Conservation (phyloP, 2,113 vertebrate genomes). For the Recurvirostra avosetta region DNA sequence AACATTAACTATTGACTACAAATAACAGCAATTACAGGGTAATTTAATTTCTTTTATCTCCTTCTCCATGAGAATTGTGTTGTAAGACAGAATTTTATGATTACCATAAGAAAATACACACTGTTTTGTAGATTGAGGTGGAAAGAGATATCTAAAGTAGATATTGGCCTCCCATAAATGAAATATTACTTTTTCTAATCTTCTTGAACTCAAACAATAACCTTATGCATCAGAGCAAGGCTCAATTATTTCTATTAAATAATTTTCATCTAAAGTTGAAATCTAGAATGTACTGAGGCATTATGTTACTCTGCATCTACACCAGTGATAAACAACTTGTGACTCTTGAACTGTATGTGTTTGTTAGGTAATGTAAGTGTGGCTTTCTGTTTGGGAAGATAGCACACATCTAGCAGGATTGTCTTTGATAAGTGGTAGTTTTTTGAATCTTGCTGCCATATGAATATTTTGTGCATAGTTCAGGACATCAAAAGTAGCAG, state of each 20-base stretch:
- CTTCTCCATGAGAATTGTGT: accelerated
- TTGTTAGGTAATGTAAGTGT: background rate
- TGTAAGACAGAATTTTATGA: background rate
- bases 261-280: background rate
- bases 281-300: background rate
- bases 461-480: background rate
- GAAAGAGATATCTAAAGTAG: background rate
- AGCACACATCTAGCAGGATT: background rate
- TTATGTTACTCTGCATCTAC: background rate
- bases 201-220: background rate
- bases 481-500: background rate
- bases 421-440: background rate
- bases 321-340: background rate
- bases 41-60: background rate
- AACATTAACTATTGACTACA: background rate
- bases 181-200: background rate
- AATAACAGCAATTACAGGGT: background rate
- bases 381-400: background rate
- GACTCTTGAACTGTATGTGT: background rate
- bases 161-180: background rate
- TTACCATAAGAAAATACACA: background rate
- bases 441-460: background rate
- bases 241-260: background rate
- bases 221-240: background rate
- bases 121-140: background rate